These are phyloP conservation scores for Pristiophorus japonicus DNA, from an alignment of 2,113 vertebrate species.

Conservation along the genomic window DNA sequence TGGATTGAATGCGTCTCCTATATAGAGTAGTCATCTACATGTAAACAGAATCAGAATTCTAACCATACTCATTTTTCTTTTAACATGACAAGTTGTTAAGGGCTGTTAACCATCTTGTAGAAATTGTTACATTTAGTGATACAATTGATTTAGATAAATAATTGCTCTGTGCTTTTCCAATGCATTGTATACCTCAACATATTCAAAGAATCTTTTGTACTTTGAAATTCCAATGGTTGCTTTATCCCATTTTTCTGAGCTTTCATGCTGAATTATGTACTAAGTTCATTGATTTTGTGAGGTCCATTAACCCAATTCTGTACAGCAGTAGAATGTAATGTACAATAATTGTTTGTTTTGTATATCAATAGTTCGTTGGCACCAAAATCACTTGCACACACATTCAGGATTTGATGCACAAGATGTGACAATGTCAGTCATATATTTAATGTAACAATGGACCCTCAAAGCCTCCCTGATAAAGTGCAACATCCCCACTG, in stretches of 20 bases:
- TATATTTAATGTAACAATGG: background rate
- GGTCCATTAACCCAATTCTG: background rate
- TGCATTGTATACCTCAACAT: background rate
- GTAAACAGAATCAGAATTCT: background rate
- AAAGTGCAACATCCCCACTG: too few relatives aligned
- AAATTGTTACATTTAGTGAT: background rate
- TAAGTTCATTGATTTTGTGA: slow-evolving; percentile 22
- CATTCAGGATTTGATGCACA: background rate
- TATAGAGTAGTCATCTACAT: background rate
- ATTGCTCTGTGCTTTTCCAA: background rate
- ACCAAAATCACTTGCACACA: background rate
- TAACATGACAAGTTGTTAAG: background rate
- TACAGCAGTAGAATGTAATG: slow-evolving; percentile 5
- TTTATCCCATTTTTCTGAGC: slow-evolving; percentile 8
- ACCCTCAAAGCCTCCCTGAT: too few relatives aligned
- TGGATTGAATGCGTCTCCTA: background rate
- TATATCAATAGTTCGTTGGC: background rate
- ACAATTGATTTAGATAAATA: background rate
- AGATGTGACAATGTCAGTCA: background rate
- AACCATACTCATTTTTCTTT: background rate
- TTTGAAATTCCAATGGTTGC: background rate
- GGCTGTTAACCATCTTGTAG: background rate
- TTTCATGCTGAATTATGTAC: background rate
- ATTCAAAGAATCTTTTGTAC: background rate
- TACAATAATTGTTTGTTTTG: background rate